Conservation (phyloP, 2,797 vertebrate species). For the Gymnothorax reevesii region DNA sequence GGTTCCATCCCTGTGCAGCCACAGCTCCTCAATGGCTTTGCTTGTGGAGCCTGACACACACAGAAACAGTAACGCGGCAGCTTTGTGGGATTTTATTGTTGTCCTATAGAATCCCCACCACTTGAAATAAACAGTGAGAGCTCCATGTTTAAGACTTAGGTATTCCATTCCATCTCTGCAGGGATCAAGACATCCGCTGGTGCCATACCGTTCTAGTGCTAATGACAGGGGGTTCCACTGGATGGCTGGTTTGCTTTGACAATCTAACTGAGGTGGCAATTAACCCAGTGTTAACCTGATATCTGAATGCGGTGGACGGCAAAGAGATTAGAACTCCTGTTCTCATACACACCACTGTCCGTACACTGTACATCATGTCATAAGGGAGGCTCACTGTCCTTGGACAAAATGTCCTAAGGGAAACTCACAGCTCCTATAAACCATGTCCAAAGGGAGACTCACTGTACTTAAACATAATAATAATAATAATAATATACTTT, state of each 20-base stretch:
- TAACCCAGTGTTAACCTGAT: slow-evolving; percentile 19
- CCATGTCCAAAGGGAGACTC: background rate
- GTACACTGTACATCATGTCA: background rate
- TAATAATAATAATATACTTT: too few species aligned
- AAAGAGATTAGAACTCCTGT: background rate
- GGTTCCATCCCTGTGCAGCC: background rate
- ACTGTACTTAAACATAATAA: slow-evolving; percentile 5
- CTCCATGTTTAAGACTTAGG: background rate
- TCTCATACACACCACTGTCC: background rate
- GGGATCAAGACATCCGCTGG: background rate
- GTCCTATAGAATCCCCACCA: background rate
- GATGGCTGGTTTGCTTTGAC: slow-evolving; percentile 16
- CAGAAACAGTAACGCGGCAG: background rate
- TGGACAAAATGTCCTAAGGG: too few species aligned
- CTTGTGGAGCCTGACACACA: background rate
- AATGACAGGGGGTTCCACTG: slow-evolving; percentile 4
- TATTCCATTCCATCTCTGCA: background rate
- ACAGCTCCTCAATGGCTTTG: background rate
- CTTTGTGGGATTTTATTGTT: background rate
- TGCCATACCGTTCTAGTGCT: background rate
- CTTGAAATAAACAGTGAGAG: slow-evolving; percentile 4
- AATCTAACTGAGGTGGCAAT: background rate
- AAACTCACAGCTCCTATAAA: background rate
- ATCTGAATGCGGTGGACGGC: background rate
- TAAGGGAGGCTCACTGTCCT: background rate